phyloP scores from a whole-genome alignment of 2,797 vertebrate species.

The Dryobates pubescens region DNA sequence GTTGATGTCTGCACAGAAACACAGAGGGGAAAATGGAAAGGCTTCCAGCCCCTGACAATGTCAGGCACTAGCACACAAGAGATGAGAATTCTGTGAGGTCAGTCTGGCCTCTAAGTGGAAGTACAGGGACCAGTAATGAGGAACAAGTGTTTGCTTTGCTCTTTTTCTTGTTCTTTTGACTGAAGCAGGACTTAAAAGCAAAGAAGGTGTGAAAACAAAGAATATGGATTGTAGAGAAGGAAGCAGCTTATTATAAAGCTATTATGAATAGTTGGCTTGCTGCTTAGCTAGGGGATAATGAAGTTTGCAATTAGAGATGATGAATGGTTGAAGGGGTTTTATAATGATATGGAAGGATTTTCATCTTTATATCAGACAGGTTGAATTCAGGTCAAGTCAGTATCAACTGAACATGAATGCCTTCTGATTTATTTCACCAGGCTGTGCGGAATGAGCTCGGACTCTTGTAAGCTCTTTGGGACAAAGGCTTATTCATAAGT shows the following conservation, averaged over 20 bases:
- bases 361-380: conserved; percentile 32
- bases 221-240: neutral
- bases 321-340: conserved; percentile 39
- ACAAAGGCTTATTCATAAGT: conserved; percentile 61
- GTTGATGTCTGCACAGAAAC: neutral
- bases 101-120: neutral
- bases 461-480: neutral
- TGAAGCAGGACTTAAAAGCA: neutral
- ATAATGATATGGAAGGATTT: conserved; percentile 53
- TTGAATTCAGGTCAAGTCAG: conserved; percentile 59
- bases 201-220: conserved; percentile 50
- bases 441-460: conserved; percentile 30
- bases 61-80: neutral
- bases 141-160: neutral
- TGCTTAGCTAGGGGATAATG: conserved; percentile 23
- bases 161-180: conserved; percentile 3
- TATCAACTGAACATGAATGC: conserved; percentile 8
- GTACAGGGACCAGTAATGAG: neutral
- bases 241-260: conserved; percentile 41
- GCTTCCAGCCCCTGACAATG: neutral
- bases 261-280: conserved; percentile 25
- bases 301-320: conserved; percentile 51
- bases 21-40: neutral
- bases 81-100: neutral
- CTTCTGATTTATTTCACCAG: conserved; percentile 26